Evolutionary conservation across 2,113 vertebrate species (phyloP).

Genomic region (Brienomyrus brachyistius): DNA sequence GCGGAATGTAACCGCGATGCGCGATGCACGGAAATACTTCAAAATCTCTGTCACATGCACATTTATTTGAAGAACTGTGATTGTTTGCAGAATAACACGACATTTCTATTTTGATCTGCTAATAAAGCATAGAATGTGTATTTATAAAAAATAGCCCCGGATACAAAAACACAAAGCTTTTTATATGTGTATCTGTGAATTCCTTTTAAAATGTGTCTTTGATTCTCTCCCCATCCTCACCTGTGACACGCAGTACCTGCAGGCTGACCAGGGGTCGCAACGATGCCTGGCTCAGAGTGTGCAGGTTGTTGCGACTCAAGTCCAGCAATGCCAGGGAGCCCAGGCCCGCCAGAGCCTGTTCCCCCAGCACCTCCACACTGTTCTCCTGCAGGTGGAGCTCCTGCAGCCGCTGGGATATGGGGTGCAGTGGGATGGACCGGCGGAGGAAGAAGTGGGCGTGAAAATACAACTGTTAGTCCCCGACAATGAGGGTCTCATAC

Average conservation of each 20-base stretch:
- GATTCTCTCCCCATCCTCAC: constrained; percentile 25
- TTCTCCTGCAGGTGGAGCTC: constrained; percentile 86
- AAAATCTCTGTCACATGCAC: not conserved
- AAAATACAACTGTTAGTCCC: not conserved
- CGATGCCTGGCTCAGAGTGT: constrained; percentile 69
- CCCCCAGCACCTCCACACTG: constrained; percentile 71
- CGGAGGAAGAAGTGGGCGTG: not conserved
- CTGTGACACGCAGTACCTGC: constrained; percentile 82
- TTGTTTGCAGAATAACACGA: not conserved
- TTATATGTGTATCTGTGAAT: not conserved
- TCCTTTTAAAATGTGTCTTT: not conserved
- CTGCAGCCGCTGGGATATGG: constrained; percentile 69
- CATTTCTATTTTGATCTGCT: not conserved
- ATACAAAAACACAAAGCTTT: not conserved
- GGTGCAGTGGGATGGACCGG: not conserved
- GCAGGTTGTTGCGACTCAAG: constrained; percentile 78
- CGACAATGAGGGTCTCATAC: not conserved
- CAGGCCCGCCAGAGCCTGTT: constrained; percentile 72
- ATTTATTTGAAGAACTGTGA: not conserved
- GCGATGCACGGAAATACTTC: not conserved
- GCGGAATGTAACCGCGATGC: not conserved
- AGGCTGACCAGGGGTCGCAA: constrained; percentile 77
- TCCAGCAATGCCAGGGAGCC: constrained; percentile 81
- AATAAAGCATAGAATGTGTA: not conserved
- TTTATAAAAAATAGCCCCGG: not conserved